Percentiles rank a stretch among this genome's conserved stretches.
phyloP scores from a whole-genome alignment of 2,797 vertebrate species.

The Hozukius guyotensis region DNA sequence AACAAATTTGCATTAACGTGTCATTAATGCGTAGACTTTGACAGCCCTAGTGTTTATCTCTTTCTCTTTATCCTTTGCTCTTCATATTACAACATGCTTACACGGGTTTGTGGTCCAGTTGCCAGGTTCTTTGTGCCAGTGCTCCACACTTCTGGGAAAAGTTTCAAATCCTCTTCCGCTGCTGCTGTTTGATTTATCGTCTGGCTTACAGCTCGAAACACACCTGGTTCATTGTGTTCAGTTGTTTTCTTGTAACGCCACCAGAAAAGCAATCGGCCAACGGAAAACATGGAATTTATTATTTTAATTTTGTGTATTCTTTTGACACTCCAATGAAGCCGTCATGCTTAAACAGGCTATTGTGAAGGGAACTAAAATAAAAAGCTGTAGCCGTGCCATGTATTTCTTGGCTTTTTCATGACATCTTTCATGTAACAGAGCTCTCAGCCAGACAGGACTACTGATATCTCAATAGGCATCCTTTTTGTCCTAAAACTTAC shows the following conservation, averaged over 20 bases:
- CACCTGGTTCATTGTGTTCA: slow-evolving; percentile 10
- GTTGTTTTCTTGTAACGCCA: slow-evolving; percentile 17
- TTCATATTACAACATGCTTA: background rate
- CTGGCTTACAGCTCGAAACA: slow-evolving; percentile 35
- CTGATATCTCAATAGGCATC: background rate
- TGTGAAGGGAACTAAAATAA: background rate
- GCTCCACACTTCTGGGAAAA: slow-evolving; percentile 15
- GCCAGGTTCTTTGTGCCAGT: slow-evolving; percentile 32
- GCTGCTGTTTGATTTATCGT: slow-evolving; percentile 33
- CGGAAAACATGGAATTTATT: background rate
- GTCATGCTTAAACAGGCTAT: background rate
- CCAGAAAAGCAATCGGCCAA: background rate
- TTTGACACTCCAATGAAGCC: background rate
- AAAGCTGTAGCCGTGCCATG: background rate
- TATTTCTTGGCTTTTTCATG: background rate
- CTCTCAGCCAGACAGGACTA: background rate
- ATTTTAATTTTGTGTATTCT: background rate
- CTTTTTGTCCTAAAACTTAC: background rate
- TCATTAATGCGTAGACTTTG: too few species aligned
- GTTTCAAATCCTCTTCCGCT: slow-evolving; percentile 36
- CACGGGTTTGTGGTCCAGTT: background rate
- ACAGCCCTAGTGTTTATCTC: background rate
- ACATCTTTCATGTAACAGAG: background rate
- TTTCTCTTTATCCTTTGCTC: background rate
- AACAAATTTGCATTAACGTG: too few species aligned